Conservation (phyloP, 2,888 invertebrate species). For the Amphipoea oculea region DNA sequence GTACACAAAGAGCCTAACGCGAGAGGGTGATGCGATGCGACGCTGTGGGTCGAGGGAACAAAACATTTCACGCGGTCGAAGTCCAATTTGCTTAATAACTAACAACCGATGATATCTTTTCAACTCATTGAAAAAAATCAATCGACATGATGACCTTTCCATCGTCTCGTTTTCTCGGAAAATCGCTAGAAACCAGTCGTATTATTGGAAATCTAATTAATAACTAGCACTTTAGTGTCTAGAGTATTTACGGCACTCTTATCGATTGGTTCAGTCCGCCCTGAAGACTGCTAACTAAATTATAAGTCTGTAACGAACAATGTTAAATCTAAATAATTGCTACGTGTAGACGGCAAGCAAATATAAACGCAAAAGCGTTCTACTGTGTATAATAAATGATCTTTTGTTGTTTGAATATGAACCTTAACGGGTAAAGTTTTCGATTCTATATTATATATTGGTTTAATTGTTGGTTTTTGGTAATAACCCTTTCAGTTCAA, state of each 20-base stretch:
- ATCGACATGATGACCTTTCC: background rate
- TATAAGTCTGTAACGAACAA: constrained; percentile 61
- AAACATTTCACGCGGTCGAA: background rate
- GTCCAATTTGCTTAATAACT: background rate
- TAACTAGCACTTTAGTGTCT: constrained; percentile 1
- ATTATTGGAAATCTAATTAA: constrained; percentile 6
- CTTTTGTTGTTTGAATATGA: constrained; percentile 27
- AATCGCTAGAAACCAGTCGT: background rate
- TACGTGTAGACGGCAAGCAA: constrained; percentile 28
- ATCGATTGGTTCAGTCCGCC: constrained; percentile 58
- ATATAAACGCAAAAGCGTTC: constrained; percentile 13
- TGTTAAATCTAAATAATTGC: constrained; percentile 52
- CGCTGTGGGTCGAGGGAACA: background rate
- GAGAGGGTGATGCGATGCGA: background rate
- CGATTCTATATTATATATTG: constrained; percentile 11
- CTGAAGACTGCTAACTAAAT: constrained; percentile 56
- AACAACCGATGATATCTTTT: background rate
- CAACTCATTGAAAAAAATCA: background rate
- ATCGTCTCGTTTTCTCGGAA: background rate
- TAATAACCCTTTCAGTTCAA: background rate
- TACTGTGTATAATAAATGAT: constrained; percentile 25
- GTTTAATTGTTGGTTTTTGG: background rate
- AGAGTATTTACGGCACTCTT: constrained; percentile 33
- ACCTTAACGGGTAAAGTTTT: constrained; percentile 15
- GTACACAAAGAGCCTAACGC: background rate